Base-by-base conservation (phyloP, 2,113 vertebrate species). In the Trinectes maculatus region DNA sequence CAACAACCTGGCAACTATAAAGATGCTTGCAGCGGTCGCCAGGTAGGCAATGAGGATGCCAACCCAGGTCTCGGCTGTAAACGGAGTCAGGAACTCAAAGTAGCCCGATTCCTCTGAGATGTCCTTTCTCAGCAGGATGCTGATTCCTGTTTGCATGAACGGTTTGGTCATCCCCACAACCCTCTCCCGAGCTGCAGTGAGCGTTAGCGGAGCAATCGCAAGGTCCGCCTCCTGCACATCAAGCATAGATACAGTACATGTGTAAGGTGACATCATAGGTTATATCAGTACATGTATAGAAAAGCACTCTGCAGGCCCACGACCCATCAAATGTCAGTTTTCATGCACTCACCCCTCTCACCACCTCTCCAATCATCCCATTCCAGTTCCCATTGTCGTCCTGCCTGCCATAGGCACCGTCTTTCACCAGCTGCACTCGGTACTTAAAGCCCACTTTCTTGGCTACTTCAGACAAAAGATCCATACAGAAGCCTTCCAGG, bases 401-500 rank as follows among this genome's bases (percentile, higher is more conserved):
- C 52, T 92, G 29, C 0, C 90, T 54, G 0, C 95, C 95, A 0
- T 95, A 96, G 1, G 68, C 81, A 5, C 90, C 77, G 0, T 96
- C 95, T 16, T 91, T 93, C 60, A 96, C 95, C 62, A 95, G 83
- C 31, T 90, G 88, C 28, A 96, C 88, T 16, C 71, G 92, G 84
- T 94, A 96, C 56, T 80, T 91, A 84, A 96, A 94, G 75, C 91
- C 92, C 24, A 96, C 46, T 76, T 91, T 94, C 0, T 90, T 90
- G 8, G 95, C 84, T 0, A 96, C 80, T 3, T 94, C 92, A 1
- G 77, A 81, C 46, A 96, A 87, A 78, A 96, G 64, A 15, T 96
- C 95, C 12, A 96, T 93, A 82, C 95, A 96, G 81, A 93, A 96
- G 0, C 95, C 95, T 58, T 96, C 95, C 71, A 96, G 80, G 3